Percentiles rank a stretch among this genome's conserved stretches.
phyloP scores from a whole-genome alignment of 2,113 vertebrate genomes.

The Gopherus evgoodei region DNA sequence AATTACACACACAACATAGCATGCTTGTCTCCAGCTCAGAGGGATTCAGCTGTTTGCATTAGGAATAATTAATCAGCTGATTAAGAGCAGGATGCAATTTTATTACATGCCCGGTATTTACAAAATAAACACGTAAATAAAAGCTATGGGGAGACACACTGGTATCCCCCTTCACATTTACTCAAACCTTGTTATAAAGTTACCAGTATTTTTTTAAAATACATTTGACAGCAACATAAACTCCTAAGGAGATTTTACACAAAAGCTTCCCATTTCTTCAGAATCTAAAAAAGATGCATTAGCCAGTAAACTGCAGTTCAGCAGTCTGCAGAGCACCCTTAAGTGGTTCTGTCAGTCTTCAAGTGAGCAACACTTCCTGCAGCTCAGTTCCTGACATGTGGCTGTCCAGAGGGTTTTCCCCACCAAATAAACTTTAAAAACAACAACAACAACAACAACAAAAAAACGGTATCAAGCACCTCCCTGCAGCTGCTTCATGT shows the following conservation, averaged over 20 bases:
- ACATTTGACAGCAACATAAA: not conserved
- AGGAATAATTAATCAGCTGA: conserved; percentile 11
- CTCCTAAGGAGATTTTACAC: not conserved
- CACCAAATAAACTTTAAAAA: not conserved
- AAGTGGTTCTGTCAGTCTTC: not conserved
- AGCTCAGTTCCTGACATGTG: fast-evolving
- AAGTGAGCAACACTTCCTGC: not conserved
- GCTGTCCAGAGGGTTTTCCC: fast-evolving
- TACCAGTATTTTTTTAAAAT: not conserved
- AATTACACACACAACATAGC: not conserved
- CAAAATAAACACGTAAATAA: fast-evolving
- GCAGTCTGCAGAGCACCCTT: not conserved
- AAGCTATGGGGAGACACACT: not conserved
- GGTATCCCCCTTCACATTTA: not conserved
- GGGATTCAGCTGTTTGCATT: not conserved
- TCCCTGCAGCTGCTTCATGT: not conserved
- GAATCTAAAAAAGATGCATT: not conserved
- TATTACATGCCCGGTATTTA: not conserved
- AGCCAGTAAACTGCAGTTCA: not conserved
- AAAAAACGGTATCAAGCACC: fast-evolving
- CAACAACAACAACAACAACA: not conserved
- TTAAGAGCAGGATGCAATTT: not conserved
- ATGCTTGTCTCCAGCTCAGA: not conserved
- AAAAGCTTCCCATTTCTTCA: not conserved
- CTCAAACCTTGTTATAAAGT: not conserved